Conservation (phyloP, 2,797 vertebrate species). For the Artibeus lituratus region DNA sequence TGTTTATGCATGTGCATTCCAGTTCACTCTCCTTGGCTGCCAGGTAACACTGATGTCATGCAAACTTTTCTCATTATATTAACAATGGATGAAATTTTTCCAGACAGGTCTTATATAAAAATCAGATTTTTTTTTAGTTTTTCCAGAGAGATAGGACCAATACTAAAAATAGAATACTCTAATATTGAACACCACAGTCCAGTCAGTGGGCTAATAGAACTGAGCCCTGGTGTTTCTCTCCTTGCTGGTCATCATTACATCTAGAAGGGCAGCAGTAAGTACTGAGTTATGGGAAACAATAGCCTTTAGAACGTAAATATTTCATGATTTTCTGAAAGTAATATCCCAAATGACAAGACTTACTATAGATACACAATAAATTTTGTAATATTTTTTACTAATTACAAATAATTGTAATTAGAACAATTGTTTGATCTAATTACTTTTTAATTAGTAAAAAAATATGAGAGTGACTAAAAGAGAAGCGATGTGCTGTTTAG, state of each 20-base stretch:
- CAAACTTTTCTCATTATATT: neutral
- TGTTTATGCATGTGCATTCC: neutral
- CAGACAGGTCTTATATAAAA: neutral
- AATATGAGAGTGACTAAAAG: neutral
- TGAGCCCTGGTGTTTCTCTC: neutral
- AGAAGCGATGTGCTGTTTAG: neutral
- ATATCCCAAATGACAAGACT: neutral
- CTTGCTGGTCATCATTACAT: neutral
- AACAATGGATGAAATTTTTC: neutral
- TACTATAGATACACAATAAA: neutral
- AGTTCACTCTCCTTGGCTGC: neutral
- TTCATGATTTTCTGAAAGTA: constrained; percentile 20
- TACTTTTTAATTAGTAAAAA: constrained; percentile 10
- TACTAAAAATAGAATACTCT: neutral
- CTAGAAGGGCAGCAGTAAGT: neutral
- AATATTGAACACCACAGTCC: neutral
- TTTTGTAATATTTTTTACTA: too few relatives aligned
- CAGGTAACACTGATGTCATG: neutral
- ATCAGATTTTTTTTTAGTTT: neutral
- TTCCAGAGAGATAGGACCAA: neutral
- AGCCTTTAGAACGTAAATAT: neutral
- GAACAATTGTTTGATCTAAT: constrained; percentile 23
- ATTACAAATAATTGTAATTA: too few relatives aligned
- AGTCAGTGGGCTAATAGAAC: neutral
- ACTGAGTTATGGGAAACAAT: neutral